Evolutionary conservation across 1,140 invertebrate genomes (phyloP).

Genomic region (Ceratoteleas bidentatus): DNA sequence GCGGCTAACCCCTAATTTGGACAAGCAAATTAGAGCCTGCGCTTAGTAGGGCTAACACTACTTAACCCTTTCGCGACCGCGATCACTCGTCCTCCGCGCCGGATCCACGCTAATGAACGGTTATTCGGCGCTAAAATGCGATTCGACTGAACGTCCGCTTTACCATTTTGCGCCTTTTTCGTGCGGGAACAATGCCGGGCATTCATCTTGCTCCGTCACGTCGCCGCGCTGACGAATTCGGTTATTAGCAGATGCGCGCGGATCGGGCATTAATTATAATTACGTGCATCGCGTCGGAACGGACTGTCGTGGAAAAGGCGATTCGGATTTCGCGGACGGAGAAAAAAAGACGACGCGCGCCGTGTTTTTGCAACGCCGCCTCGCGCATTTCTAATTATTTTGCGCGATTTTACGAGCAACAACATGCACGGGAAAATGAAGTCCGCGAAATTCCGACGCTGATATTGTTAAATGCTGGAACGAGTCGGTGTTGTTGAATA

Average conservation of each 20-base stretch:
- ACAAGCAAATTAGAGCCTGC: constrained; percentile 53
- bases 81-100: constrained; percentile 28
- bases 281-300: too few species aligned
- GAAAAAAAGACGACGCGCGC: too few species aligned
- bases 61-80: constrained; percentile 55
- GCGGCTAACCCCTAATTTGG: constrained; percentile 54
- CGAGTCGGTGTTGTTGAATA: too few species aligned
- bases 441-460: too few species aligned
- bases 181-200: constrained; percentile 6
- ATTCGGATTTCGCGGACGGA: too few species aligned
- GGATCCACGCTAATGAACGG: constrained; percentile 51
- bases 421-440: too few species aligned
- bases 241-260: background rate
- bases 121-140: constrained; percentile 43
- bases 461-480: too few species aligned
- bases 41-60: constrained; percentile 51
- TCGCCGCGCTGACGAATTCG: background rate
- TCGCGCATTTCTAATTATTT: too few species aligned
- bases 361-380: too few species aligned
- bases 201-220: background rate
- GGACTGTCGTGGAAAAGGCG: too few species aligned
- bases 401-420: too few species aligned
- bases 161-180: constrained; percentile 39
- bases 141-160: constrained; percentile 38
- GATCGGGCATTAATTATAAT: too few species aligned